These are phyloP conservation scores for Phengaris alcon DNA, from an alignment of 2,888 invertebrate genomes.

Conservation along the genomic window DNA sequence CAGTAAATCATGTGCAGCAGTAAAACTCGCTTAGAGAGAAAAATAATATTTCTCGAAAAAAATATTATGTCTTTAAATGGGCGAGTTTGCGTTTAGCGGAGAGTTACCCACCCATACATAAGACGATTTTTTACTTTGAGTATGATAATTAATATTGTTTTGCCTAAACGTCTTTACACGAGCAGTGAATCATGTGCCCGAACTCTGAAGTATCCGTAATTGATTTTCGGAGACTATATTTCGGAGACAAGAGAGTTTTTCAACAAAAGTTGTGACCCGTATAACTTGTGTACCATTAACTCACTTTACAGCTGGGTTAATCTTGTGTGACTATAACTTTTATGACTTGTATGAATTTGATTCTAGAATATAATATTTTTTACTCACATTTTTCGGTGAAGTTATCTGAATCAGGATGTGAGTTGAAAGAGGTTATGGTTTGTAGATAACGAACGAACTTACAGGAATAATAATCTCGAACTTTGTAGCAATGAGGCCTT, in stretches of 20 bases:
- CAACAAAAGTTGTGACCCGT: background rate
- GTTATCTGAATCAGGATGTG: slow-evolving; percentile 12
- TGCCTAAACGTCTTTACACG: too few relatives aligned
- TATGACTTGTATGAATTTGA: background rate
- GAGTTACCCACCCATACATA: too few relatives aligned
- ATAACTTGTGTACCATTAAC: background rate
- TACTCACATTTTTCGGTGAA: background rate
- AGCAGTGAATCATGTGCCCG: too few relatives aligned
- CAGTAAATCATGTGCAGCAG: too few relatives aligned
- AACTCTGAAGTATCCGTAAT: too few relatives aligned
- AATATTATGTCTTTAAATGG: too few relatives aligned
- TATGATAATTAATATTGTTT: too few relatives aligned
- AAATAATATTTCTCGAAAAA: too few relatives aligned
- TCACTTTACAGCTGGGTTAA: background rate
- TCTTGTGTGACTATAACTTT: background rate
- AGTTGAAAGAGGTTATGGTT: slow-evolving; percentile 12
- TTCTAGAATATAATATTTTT: background rate
- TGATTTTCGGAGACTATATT: too few relatives aligned
- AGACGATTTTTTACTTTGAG: too few relatives aligned
- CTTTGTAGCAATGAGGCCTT: background rate
- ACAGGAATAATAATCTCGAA: background rate
- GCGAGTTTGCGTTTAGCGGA: too few relatives aligned
- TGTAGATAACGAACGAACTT: background rate
- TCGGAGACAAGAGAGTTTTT: background rate
- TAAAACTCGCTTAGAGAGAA: too few relatives aligned